These are phyloP conservation scores for Galeopsomyia nigrocyanea DNA, from an alignment of 2,888 invertebrate species.

Conservation along the genomic window DNA sequence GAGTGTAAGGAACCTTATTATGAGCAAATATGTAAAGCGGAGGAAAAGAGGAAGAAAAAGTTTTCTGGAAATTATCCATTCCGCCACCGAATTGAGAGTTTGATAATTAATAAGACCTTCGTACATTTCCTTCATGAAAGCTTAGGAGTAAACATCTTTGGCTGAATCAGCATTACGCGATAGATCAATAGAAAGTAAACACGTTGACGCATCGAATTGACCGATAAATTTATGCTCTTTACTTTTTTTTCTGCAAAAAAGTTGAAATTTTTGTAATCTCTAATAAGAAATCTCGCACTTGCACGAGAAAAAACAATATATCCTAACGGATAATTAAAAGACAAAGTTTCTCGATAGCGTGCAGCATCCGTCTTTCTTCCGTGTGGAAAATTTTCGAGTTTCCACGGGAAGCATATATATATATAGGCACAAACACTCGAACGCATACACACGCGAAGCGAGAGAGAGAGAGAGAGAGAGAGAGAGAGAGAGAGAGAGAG, in stretches of 20 bases:
- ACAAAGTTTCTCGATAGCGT: too few species aligned
- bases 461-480: not conserved
- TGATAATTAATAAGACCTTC: conserved; percentile 39
- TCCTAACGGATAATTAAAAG: too few species aligned
- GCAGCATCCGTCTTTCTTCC: not conserved
- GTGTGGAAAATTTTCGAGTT: conserved; percentile 23
- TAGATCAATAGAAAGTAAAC: conserved; percentile 36
- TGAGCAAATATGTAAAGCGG: too few species aligned
- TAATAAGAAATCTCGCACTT: too few species aligned
- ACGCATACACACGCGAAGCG: not conserved
- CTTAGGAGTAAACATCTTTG: conserved; percentile 40
- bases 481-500: conserved; percentile 1
- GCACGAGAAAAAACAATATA: too few species aligned
- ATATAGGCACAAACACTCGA: too few species aligned
- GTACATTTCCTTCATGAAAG: conserved; percentile 45
- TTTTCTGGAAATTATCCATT: conserved; percentile 25
- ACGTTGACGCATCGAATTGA: conserved; percentile 36
- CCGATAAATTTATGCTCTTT: conserved; percentile 37
- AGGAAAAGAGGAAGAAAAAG: not conserved
- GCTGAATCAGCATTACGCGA: conserved; percentile 38
- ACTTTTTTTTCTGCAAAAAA: not conserved
- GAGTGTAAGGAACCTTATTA: too few species aligned
- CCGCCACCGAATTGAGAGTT: conserved; percentile 12
- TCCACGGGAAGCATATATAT: too few species aligned
- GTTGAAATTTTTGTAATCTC: too few species aligned